Percentiles rank a stretch among this genome's conserved stretches.
phyloP scores from a whole-genome alignment of 2,888 invertebrate genomes.

The Drosophila histrio region DNA sequence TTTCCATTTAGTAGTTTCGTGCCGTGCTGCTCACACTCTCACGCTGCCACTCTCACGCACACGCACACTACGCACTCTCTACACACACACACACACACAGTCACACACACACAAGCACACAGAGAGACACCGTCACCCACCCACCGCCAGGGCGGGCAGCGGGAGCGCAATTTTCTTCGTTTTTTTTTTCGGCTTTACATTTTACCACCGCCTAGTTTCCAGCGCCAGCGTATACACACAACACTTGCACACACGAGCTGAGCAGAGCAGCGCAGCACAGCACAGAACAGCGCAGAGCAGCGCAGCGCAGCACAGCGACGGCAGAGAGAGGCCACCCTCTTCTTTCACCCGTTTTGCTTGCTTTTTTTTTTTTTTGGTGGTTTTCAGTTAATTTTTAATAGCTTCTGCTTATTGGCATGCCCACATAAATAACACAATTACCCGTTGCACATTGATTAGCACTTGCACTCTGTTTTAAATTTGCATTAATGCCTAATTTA shows the following conservation, averaged over 20 bases:
- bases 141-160: slow-evolving; percentile 55
- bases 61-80: slow-evolving; percentile 49
- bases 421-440: slow-evolving; percentile 31
- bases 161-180: slow-evolving; percentile 64
- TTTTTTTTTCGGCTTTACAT: slow-evolving; percentile 64
- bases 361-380: slow-evolving; percentile 13
- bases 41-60: slow-evolving; percentile 41
- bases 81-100: slow-evolving; percentile 36
- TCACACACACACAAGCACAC: slow-evolving; percentile 9
- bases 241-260: slow-evolving; percentile 60
- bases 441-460: slow-evolving; percentile 50
- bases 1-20: slow-evolving; percentile 72
- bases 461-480: slow-evolving; percentile 46
- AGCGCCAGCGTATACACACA: slow-evolving; percentile 77
- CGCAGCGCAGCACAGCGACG: slow-evolving; percentile 31
- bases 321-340: slow-evolving; percentile 51
- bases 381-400: slow-evolving; percentile 37
- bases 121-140: slow-evolving; percentile 30
- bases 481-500: slow-evolving; percentile 63
- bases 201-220: slow-evolving; percentile 76
- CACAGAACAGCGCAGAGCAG: too few relatives aligned
- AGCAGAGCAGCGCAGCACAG: slow-evolving; percentile 43
- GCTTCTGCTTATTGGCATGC: slow-evolving; percentile 12
- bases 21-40: slow-evolving; percentile 45
- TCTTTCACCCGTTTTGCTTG: slow-evolving; percentile 45